Evolutionary conservation across 2,888 invertebrate species (phyloP).

Genomic region (Beris morrisii): DNA sequence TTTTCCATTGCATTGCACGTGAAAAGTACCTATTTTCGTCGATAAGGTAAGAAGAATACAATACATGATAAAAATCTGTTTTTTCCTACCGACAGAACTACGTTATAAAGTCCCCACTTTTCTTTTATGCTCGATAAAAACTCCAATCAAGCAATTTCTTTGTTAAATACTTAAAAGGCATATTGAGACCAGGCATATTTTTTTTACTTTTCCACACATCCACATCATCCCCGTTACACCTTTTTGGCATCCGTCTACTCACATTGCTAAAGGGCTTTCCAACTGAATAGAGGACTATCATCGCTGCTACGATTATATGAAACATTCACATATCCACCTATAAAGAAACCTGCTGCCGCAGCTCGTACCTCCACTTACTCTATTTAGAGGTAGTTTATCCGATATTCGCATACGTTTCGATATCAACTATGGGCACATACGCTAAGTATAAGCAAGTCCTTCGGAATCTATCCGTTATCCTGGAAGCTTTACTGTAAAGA

Average conservation of each 20-base stretch:
- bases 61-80: too few relatives aligned
- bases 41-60: too few relatives aligned
- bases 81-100: conserved; percentile 1
- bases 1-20: too few relatives aligned
- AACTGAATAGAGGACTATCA: conserved; percentile 26
- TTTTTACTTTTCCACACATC: conserved; percentile 10
- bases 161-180: conserved; percentile 40
- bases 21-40: too few relatives aligned
- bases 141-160: conserved; percentile 41
- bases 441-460: neutral
- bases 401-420: conserved; percentile 30
- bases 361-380: conserved; percentile 35
- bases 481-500: conserved; percentile 5
- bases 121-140: conserved; percentile 33
- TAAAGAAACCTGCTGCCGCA: conserved; percentile 37
- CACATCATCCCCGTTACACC: conserved; percentile 26
- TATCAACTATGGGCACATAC: conserved; percentile 4
- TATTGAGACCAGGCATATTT: conserved; percentile 16
- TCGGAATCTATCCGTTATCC: conserved; percentile 8
- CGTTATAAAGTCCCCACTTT: conserved; percentile 27
- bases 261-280: conserved; percentile 25
- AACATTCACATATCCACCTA: conserved; percentile 39
- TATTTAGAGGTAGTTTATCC: conserved; percentile 39
- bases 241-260: conserved; percentile 18
- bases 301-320: neutral